Conservation (phyloP, 2,113 vertebrate genomes). For the Mellivora capensis region DNA sequence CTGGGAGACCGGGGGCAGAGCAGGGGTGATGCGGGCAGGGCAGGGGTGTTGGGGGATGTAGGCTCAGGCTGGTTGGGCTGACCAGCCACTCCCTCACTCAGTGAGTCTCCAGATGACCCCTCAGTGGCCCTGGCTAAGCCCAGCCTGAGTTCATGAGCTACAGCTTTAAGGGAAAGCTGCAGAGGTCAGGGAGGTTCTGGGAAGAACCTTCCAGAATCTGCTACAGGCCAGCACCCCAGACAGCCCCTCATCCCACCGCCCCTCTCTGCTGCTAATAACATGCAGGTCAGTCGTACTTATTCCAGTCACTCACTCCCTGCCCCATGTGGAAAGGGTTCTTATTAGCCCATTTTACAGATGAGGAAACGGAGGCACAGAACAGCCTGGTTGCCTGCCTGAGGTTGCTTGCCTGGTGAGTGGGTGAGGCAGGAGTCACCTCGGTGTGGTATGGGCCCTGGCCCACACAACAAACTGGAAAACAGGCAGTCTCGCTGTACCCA, state of each 20-base stretch:
- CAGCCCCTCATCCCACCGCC: neutral
- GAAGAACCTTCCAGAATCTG: neutral
- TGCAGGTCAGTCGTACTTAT: too few species aligned
- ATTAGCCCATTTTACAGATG: neutral
- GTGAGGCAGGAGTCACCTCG: neutral
- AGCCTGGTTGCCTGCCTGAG: neutral
- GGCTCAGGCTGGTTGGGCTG: neutral
- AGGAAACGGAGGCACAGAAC: neutral
- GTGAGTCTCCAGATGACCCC: neutral
- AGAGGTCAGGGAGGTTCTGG: neutral
- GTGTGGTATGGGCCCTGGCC: neutral
- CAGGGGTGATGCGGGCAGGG: neutral
- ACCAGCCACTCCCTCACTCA: neutral
- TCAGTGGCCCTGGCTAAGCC: neutral
- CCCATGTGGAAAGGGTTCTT: neutral
- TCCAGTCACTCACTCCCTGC: fast-evolving
- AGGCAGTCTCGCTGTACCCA: neutral
- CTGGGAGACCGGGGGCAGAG: neutral
- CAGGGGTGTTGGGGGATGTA: neutral
- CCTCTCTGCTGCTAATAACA: neutral
- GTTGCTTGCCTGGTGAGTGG: neutral
- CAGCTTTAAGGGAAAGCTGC: neutral
- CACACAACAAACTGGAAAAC: neutral
- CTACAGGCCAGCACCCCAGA: neutral
- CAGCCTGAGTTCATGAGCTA: neutral